phyloP scores from a whole-genome alignment of 1,140 invertebrate species.

The Drosophila neocordata region DNA sequence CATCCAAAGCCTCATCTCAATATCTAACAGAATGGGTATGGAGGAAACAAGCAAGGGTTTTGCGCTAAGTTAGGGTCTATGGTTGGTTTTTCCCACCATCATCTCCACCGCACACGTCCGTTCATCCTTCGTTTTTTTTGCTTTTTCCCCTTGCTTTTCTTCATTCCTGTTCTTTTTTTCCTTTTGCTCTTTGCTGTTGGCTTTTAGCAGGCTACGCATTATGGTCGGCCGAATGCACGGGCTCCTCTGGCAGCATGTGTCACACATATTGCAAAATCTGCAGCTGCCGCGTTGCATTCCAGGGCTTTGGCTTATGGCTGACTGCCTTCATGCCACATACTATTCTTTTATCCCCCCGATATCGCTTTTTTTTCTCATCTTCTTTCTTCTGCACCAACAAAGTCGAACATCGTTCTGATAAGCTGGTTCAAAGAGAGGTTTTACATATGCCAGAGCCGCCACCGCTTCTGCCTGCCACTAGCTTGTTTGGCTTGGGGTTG shows the following conservation, averaged over 20 bases:
- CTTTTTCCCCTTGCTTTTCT: background rate
- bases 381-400: slow-evolving; percentile 36
- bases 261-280: slow-evolving; percentile 76
- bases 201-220: slow-evolving; percentile 57
- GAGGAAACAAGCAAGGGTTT: slow-evolving; percentile 2
- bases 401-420: slow-evolving; percentile 64
- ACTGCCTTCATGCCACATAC: background rate
- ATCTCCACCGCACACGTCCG: slow-evolving; percentile 17
- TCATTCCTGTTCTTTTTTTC: background rate
- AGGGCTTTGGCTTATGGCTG: slow-evolving; percentile 69
- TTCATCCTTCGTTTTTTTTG: slow-evolving; percentile 42
- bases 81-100: slow-evolving; percentile 44
- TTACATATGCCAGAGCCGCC: slow-evolving; percentile 64
- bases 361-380: slow-evolving; percentile 5
- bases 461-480: background rate
- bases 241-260: slow-evolving; percentile 53
- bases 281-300: slow-evolving; percentile 64
- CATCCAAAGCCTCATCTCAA: slow-evolving; percentile 19
- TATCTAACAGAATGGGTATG: background rate
- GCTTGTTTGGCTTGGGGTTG: slow-evolving; percentile 28
- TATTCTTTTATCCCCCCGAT: background rate
- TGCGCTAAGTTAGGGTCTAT: slow-evolving; percentile 42
- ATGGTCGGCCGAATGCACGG: slow-evolving; percentile 29
- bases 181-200: slow-evolving; percentile 22
- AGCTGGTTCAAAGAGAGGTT: slow-evolving; percentile 74